Base-by-base conservation (phyloP, 2,797 vertebrate genomes). In the Galaxias olidus region DNA sequence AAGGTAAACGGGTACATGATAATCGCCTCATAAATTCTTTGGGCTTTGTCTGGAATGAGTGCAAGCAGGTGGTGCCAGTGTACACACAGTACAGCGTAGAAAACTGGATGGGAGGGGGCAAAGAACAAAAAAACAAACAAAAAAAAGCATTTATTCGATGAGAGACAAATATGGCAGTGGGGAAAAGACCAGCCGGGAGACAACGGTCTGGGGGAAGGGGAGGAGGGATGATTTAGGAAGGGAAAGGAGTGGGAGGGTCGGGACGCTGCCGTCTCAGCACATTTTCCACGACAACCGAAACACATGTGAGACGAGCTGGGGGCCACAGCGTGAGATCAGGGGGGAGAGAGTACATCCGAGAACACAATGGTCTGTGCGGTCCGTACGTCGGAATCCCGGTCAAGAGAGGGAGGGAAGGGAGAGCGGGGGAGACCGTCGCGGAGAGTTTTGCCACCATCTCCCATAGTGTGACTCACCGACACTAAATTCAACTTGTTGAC, bases 401-500 rank as follows among this genome's bases (percentile, higher is more conserved):
- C 11, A 17, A 10, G 19, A 20, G 18, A 10, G 7, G 4, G 14
- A 4, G 15, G 15, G 49, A 15, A 2, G 14, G 15, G 15, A 9
- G 14, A 9, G 18, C n/a, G 20, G 63, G 70, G 42, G n/a, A 17
- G 42, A 20, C 47, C 49, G 44, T 82, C 69, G 64, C 59, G 15
- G 13, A 18, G 14, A 66, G 52, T 65, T 73, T 64, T 52, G 48
- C 50, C 10, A 5, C 51, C 44, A 9, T 53, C 18, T 18, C 20
- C 47, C 17, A 40, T 17, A 53, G 58, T 9, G 47, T 80, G 82
- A 83, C 83, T 84, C 84, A 86, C 47, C 60, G 45, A 74, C 75
- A 82, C 78, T 84, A 88, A 92, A 89, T 86, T 86, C 79, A 85
- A 85, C 83, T 68, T 87, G 88, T 86, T 88, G 89, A 90, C 88